Base-by-base conservation (phyloP, 2,113 vertebrate species). In the Micronycteris hirsuta region DNA sequence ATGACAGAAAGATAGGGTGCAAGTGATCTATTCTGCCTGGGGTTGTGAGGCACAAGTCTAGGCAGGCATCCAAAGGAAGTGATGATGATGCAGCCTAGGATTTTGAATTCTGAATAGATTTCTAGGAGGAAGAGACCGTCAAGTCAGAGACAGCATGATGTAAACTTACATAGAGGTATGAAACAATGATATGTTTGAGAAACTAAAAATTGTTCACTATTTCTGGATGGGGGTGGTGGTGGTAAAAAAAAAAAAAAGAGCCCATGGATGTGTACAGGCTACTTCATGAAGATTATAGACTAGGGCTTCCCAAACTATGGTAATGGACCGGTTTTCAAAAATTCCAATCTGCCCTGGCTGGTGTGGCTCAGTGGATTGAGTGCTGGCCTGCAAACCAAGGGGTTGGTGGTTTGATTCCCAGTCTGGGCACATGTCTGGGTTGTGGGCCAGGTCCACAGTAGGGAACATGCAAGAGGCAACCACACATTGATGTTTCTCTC, bases 81-180 rank as follows among this genome's bases (percentile, higher is more conserved):
- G 74, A 17, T n/a, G 38, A 45, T 70, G 49, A 80, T 78, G 41
- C 22, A 45, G 65, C 33, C 26, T 45, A 86, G 76, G 68, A 54
- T 65, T 94, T 77, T 94, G 14, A 89, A 36, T 45, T 77, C 47
- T 61, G 63, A 86, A 10, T 68, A 77, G 70, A 74, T 96, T 95
- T 95, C 84, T 47, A 76, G 49, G 67, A 91, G 61, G 49, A 74
- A 77, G 71, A 49, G 38, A 74, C n/a, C 85, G 11, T 86, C 26
- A 87, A 88, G 47, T 61, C 70, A 92, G 68, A 63, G 76, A 82
- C 74, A 93, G 43, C 47, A 65, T 54, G 86, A 88, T 43, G 28
- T 74, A 41, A 28, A 47, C 81, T 78, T 88, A 33, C 12, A 7
- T 47, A 28, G 56, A 91, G 2, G 58, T n/a, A 65, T 22, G 68